Percentiles rank a stretch among this genome's conserved stretches.
These are phyloP conservation scores for Heptranchias perlo DNA, from an alignment of 2,113 vertebrate genomes.

Conservation along the genomic window DNA sequence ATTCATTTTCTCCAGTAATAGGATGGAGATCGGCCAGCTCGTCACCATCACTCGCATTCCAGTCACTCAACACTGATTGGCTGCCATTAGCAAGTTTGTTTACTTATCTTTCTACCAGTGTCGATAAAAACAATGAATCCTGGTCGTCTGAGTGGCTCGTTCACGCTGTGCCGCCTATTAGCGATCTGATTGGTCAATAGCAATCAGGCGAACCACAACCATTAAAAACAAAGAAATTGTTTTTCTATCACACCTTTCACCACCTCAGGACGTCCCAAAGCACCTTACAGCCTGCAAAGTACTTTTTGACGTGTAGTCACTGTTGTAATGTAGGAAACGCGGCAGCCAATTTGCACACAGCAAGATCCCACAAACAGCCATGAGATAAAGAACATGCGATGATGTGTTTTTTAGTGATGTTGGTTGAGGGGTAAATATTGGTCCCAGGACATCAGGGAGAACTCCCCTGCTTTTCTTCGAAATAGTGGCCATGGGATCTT, in stretches of 20 bases:
- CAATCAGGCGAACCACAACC: background rate
- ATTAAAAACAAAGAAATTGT: background rate
- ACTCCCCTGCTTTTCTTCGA: background rate
- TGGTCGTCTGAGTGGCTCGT: background rate
- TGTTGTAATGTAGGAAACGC: background rate
- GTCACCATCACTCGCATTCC: too few species aligned
- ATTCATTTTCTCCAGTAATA: background rate
- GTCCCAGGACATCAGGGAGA: background rate
- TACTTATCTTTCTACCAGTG: background rate
- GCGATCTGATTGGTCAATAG: background rate
- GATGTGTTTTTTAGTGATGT: too few species aligned
- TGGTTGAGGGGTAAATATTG: too few species aligned
- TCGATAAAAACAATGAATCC: background rate
- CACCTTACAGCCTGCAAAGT: too few species aligned
- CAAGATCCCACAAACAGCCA: background rate
- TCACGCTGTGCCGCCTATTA: background rate
- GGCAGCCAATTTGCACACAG: background rate
- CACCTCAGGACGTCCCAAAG: background rate
- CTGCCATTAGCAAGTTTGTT: too few species aligned
- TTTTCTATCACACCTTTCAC: background rate
- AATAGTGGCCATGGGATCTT: too few species aligned
- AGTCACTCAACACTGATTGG: too few species aligned
- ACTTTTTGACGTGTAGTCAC: too few species aligned
- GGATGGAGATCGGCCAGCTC: background rate
- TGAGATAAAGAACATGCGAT: too few species aligned